Conservation (phyloP, 2,113 vertebrate species). For the Tylochromis polylepis region DNA sequence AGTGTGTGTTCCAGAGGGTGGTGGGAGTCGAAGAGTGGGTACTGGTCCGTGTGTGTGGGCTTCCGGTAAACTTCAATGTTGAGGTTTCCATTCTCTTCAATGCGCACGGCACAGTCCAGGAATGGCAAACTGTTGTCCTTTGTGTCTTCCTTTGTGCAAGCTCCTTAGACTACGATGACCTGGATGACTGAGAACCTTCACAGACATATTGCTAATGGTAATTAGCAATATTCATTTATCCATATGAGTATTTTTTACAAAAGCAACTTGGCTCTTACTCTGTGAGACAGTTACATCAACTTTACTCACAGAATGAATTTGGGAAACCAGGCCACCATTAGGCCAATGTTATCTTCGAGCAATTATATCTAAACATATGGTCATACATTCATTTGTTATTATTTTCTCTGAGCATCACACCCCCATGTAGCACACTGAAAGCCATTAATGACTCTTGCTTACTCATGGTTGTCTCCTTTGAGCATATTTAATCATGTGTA, state of each 20-base stretch:
- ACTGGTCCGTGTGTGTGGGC: too few species aligned
- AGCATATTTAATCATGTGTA: slow-evolving; percentile 54
- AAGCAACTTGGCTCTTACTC: background rate
- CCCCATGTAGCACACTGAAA: slow-evolving; percentile 21
- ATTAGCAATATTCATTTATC: background rate
- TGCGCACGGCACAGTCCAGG: too few species aligned
- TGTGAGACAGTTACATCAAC: background rate
- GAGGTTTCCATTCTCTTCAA: too few species aligned
- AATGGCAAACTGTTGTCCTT: too few species aligned
- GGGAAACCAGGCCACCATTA: background rate
- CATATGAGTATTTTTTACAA: background rate
- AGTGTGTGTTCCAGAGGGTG: too few species aligned
- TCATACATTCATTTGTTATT: background rate
- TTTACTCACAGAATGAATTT: background rate
- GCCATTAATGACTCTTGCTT: slow-evolving; percentile 53
- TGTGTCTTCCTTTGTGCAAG: too few species aligned
- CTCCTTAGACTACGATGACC: too few species aligned
- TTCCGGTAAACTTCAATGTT: too few species aligned
- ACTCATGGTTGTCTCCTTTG: slow-evolving; percentile 42
- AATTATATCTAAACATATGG: background rate
- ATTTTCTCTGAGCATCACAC: background rate
- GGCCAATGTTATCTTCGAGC: background rate
- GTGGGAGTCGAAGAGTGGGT: too few species aligned
- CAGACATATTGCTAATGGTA: too few species aligned
- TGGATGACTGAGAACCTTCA: too few species aligned